These are phyloP conservation scores for Peromyscus polionotus DNA, from an alignment of 2,113 vertebrate species.

Conservation along the genomic window DNA sequence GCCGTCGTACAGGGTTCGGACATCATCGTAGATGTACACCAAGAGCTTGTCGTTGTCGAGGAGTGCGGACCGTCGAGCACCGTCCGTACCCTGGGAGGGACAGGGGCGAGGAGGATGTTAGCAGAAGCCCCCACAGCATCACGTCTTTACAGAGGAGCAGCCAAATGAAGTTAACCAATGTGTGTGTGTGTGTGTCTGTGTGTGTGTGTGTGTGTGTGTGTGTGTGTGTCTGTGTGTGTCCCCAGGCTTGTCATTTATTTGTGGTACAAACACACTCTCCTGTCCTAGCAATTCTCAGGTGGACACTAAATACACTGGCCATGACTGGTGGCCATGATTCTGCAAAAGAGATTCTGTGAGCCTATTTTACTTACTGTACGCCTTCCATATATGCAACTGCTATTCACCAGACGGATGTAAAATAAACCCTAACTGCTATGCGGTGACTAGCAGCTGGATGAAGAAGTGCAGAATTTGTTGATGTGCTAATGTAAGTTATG, in stretches of 20 bases:
- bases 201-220: too few species aligned
- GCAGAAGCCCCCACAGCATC: background rate
- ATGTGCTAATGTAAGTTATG: background rate
- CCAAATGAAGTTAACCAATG: background rate
- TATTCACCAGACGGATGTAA: background rate
- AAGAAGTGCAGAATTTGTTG: background rate
- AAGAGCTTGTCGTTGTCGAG: constrained; percentile 88
- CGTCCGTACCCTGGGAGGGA: constrained; percentile 88
- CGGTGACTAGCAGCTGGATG: background rate
- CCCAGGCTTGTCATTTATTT: background rate
- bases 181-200: too few species aligned
- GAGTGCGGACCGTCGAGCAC: constrained; percentile 90
- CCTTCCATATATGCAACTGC: background rate
- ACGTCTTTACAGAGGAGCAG: background rate
- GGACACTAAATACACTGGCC: background rate
- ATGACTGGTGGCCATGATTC: background rate
- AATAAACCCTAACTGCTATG: background rate
- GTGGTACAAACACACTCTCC: background rate
- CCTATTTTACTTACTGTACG: background rate
- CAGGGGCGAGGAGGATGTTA: background rate
- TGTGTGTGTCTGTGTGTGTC: too few species aligned
- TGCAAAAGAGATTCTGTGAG: background rate
- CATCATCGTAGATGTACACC: constrained; percentile 91
- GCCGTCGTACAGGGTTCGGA: constrained; percentile 92
- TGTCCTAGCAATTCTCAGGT: background rate